Conservation (phyloP, 2,113 vertebrate genomes). For the Pipa parva region DNA sequence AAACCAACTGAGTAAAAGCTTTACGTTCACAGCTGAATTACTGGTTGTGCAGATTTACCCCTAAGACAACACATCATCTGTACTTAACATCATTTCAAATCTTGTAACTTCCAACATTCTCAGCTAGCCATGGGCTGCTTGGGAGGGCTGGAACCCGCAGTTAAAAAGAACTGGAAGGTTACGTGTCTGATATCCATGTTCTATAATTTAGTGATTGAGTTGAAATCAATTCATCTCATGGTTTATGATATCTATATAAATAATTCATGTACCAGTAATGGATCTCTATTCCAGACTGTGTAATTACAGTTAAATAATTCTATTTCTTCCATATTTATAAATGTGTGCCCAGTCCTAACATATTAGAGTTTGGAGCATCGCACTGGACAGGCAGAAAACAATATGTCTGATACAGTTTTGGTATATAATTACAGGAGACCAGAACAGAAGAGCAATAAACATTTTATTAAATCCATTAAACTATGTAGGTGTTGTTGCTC, state of each 20-base stretch:
- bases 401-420: no score
- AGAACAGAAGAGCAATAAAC: no score
- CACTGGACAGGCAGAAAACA: conserved; percentile 9
- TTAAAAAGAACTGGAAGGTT: neutral
- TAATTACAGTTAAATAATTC: conserved; percentile 37
- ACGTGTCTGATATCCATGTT: neutral
- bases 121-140: neutral
- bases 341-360: conserved; percentile 2
- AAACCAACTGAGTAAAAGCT: no score
- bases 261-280: conserved; percentile 33
- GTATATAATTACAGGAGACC: no score
- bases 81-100: neutral
- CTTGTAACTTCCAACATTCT: neutral
- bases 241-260: conserved; percentile 32
- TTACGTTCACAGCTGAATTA: no score
- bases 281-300: conserved; percentile 28
- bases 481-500: no score
- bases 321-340: conserved; percentile 34
- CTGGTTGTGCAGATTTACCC: no score
- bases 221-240: conserved; percentile 36
- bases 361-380: neutral
- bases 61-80: no score
- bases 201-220: conserved; percentile 6
- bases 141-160: neutral
- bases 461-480: no score